Evolutionary conservation across 2,113 vertebrate genomes (phyloP).

Genomic region (Thunnus thynnus): DNA sequence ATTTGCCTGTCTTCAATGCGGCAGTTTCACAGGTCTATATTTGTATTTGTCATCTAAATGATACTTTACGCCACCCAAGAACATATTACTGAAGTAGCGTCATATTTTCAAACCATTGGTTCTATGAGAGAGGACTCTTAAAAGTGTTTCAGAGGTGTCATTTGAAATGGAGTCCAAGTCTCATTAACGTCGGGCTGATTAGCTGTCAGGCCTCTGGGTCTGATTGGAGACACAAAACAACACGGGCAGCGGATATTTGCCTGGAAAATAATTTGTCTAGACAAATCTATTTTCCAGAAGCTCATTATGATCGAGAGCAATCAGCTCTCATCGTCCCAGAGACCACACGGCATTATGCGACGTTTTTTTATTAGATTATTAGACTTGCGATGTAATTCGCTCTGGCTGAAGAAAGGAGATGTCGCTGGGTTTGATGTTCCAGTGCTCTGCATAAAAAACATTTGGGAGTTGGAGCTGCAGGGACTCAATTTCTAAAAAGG

Average conservation of each 20-base stretch:
- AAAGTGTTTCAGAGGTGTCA: constrained; percentile 40
- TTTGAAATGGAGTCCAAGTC: constrained; percentile 38
- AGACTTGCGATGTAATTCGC: constrained; percentile 45
- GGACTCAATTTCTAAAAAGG: neutral
- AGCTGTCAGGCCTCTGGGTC: constrained; percentile 63
- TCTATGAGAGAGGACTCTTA: constrained; percentile 7
- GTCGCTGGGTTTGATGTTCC: neutral
- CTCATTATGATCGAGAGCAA: constrained; percentile 74
- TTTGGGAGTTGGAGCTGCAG: constrained; percentile 5
- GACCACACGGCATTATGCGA: constrained; percentile 51
- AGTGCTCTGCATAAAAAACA: neutral
- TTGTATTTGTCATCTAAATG: constrained; percentile 32
- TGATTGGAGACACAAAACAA: constrained; percentile 53
- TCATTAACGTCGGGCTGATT: constrained; percentile 60
- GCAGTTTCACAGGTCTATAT: constrained; percentile 33
- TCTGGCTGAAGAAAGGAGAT: constrained; percentile 20
- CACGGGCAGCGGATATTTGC: constrained; percentile 61
- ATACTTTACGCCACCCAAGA: constrained; percentile 7
- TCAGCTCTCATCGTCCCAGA: constrained; percentile 60
- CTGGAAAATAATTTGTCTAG: constrained; percentile 72
- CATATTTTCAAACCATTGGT: constrained; percentile 20
- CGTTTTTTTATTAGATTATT: constrained; percentile 51
- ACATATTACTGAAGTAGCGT: constrained; percentile 17
- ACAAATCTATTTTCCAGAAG: constrained; percentile 75
- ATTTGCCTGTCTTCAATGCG: constrained; percentile 25